Conservation (phyloP, 2,797 vertebrate species). For the Melanitta fusca region DNA sequence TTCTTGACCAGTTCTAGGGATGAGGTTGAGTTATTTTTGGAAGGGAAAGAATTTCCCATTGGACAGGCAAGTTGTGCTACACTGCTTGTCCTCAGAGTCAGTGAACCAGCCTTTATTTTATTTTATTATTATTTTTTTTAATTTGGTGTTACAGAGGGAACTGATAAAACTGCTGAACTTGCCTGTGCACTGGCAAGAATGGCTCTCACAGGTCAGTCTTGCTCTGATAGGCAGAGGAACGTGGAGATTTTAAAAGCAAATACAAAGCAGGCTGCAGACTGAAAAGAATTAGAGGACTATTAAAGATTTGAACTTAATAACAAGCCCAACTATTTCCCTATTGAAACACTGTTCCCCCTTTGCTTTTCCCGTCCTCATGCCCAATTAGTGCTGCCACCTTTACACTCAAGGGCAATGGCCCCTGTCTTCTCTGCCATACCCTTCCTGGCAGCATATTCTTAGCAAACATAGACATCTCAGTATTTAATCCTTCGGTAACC, state of each 20-base stretch:
- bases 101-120: neutral
- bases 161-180: constrained; percentile 21
- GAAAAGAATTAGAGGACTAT: constrained; percentile 52
- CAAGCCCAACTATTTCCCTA: constrained; percentile 41
- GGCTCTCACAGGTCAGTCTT: neutral
- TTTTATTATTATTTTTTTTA: neutral
- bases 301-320: constrained; percentile 61
- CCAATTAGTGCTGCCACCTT: constrained; percentile 48
- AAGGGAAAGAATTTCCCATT: neutral
- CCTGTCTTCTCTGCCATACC: neutral
- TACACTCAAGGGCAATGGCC: constrained; percentile 14
- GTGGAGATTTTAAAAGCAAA: constrained; percentile 31
- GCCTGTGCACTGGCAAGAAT: neutral
- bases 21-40: neutral
- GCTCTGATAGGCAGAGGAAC: constrained; percentile 32
- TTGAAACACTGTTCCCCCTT: neutral
- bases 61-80: neutral
- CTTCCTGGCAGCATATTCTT: constrained; percentile 1
- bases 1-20: neutral
- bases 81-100: neutral
- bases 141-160: neutral
- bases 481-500: neutral
- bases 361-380: constrained; percentile 27
- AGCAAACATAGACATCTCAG: neutral
- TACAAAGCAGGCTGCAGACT: constrained; percentile 35